Evolutionary conservation across 2,113 vertebrate genomes (phyloP), one percentile per base, ranked within the genome.

Genomic region (Anhinga rufa): DNA sequence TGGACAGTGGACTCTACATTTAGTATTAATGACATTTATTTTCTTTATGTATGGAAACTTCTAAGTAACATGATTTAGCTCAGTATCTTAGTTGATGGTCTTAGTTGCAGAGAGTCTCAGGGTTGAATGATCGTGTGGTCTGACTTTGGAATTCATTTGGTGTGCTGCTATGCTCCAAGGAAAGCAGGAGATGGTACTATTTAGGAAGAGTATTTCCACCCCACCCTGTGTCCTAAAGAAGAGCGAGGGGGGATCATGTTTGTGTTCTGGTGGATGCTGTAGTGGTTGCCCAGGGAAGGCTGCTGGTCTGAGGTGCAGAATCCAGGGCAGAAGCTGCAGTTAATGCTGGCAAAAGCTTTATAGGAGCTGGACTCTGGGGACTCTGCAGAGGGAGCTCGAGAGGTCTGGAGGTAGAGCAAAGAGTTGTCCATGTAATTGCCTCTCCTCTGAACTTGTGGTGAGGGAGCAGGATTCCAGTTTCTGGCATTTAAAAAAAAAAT

Each of bases 301-400:
- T 55, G 12, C 12, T 11, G 9, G 21, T 25, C 46, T 15, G 46
- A 54, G 52, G n/a, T 42, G n/a, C n/a, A 36, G 82, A 36, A 32
- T 24, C 13, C 17, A 22, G 7, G 31, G 42, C 17, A n/a, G 64
- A 49, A 70, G 32, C 14, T 64, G 54, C 28, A 54, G 9, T 21
- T 55, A 12, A 24, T 34, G 24, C 49, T 51, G 25, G 42, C 4
- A 31, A 10, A 64, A 58, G 19, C 19, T 38, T 26, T 49, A 1
- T 3, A 7, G 60, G 20, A 79, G 26, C 54, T 40, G 62, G 18
- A 19, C 18, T 18, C 7, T 1, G 20, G 25, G 26, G n/a, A 32
- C 26, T 48, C 6, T 1, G 1, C 0, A 0, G 9, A 26, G 40
- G 26, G 15, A 54, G 12, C 25, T 42, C 0, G 2, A n/a, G 17